Conservation (phyloP, 1,140 invertebrate species). For the Hyphantria cunea region DNA sequence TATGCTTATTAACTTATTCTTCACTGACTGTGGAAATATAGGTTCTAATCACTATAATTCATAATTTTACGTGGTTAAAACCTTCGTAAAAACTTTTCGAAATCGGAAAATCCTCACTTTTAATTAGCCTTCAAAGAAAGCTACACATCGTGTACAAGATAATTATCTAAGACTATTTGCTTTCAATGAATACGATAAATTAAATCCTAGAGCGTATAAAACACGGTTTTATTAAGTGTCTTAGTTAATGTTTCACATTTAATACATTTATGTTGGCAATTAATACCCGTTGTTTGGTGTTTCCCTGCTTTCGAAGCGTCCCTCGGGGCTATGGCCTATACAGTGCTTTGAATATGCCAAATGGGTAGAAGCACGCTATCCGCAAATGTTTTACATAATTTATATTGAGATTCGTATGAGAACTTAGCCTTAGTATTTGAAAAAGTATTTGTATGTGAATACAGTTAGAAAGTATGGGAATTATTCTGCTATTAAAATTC, state of each 20-base stretch:
- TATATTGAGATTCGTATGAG: slow-evolving; percentile 35
- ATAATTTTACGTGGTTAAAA: too few relatives aligned
- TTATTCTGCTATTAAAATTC: too few relatives aligned
- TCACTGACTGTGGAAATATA: too few relatives aligned
- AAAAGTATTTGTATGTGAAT: too few relatives aligned
- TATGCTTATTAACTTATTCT: too few relatives aligned
- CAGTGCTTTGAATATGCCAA: slow-evolving; percentile 40
- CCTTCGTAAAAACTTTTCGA: too few relatives aligned
- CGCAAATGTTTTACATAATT: slow-evolving; percentile 28
- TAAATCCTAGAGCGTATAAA: not conserved
- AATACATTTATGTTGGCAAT: slow-evolving; percentile 68
- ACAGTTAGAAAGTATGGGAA: too few relatives aligned
- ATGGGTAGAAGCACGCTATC: slow-evolving; percentile 55
- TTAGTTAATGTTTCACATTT: slow-evolving; percentile 55
- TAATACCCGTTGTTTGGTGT: slow-evolving; percentile 56
- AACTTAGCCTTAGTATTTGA: slow-evolving; percentile 7
- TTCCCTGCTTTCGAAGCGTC: slow-evolving; percentile 39
- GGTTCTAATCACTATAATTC: too few relatives aligned
- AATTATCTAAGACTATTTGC: not conserved
- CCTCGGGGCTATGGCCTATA: slow-evolving; percentile 48
- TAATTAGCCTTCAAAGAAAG: not conserved
- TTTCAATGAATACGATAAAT: slow-evolving; percentile 4
- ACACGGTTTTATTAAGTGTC: slow-evolving; percentile 28
- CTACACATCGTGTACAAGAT: not conserved
- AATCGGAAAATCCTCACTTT: too few relatives aligned